Percentiles rank a stretch among this genome's conserved stretches.
These are phyloP conservation scores for Halictus rubicundus DNA, from an alignment of 1,140 invertebrate genomes.

Conservation along the genomic window DNA sequence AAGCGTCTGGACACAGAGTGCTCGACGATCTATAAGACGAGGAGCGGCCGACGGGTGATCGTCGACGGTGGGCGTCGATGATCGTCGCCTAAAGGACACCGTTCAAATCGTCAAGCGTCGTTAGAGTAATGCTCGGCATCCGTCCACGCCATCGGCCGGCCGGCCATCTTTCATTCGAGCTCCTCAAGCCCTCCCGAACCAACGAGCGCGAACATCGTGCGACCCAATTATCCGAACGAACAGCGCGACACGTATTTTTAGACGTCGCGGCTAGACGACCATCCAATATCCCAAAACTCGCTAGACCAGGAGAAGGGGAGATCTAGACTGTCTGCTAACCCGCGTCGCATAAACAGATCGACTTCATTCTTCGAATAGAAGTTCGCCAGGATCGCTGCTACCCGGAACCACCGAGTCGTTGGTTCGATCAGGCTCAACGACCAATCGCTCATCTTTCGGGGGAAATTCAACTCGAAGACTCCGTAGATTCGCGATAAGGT, in stretches of 20 bases:
- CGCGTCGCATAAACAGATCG: too few species aligned
- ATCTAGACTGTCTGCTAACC: background rate
- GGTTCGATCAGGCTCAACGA: too few species aligned
- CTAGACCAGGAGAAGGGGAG: background rate
- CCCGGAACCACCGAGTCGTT: too few species aligned
- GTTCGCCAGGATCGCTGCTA: too few species aligned
- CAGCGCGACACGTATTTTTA: constrained; percentile 21
- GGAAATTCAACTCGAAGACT: too few species aligned
- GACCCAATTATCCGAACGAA: constrained; percentile 43
- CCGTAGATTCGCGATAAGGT: too few species aligned
- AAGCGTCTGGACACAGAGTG: too few species aligned
- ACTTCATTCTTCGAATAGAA: too few species aligned
- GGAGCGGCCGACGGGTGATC: too few species aligned
- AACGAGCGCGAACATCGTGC: constrained; percentile 1
- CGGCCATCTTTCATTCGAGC: background rate
- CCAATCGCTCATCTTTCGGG: too few species aligned
- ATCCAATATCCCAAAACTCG: background rate
- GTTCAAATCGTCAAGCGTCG: constrained; percentile 18
- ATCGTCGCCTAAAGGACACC: background rate
- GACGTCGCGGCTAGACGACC: constrained; percentile 4
- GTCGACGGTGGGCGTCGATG: background rate
- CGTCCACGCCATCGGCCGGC: background rate
- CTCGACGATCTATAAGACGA: background rate
- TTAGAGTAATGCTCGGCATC: constrained; percentile 38
- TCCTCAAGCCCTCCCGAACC: background rate